These are phyloP conservation scores for Torymus texanus DNA, from an alignment of 2,888 invertebrate genomes.

Conservation along the genomic window DNA sequence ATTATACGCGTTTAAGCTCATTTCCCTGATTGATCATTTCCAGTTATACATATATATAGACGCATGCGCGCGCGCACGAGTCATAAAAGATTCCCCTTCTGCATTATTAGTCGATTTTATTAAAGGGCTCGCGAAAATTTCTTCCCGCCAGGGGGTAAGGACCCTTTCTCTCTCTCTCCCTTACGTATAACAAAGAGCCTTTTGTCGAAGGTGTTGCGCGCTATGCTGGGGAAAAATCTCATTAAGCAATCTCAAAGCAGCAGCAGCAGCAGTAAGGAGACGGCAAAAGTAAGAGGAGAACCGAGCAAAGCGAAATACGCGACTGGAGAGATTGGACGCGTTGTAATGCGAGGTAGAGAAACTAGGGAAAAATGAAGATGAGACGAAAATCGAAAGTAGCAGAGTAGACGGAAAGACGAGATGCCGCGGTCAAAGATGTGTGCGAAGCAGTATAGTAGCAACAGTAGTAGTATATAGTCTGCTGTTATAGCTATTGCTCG, in stretches of 20 bases:
- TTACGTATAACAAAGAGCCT: too few species aligned
- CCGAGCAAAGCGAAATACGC: conserved; percentile 61
- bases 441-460: neutral
- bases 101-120: conserved; percentile 45
- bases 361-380: conserved; percentile 34
- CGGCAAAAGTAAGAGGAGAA: conserved; percentile 57
- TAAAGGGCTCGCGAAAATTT: conserved; percentile 29
- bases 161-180: too few species aligned
- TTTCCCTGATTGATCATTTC: conserved; percentile 46
- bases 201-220: conserved; percentile 34
- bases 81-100: neutral
- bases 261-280: conserved; percentile 20
- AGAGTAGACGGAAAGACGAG: conserved; percentile 30
- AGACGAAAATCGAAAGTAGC: conserved; percentile 43
- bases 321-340: conserved; percentile 56
- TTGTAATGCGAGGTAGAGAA: neutral
- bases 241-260: conserved; percentile 60
- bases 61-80: too few species aligned
- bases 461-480: neutral
- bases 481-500: neutral
- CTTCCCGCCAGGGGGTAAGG: neutral
- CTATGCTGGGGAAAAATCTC: conserved; percentile 58
- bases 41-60: neutral
- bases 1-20: conserved; percentile 31
- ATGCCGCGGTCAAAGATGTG: conserved; percentile 36